These are phyloP conservation scores for Homarus gammarus DNA, from an alignment of 2,888 invertebrate species.

Conservation along the genomic window DNA sequence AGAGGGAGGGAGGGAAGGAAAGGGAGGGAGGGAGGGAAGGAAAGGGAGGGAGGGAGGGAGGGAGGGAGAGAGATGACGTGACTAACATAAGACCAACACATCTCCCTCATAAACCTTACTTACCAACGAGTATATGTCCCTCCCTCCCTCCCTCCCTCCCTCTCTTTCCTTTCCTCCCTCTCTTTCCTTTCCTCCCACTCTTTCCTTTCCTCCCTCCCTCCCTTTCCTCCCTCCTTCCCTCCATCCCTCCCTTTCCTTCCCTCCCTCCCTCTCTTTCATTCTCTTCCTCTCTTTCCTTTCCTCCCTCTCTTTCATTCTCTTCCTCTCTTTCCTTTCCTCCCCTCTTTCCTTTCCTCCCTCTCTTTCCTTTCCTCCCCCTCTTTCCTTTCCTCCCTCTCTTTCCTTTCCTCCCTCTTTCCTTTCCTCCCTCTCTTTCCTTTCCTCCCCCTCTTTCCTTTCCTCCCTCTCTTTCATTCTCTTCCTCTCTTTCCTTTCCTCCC, in stretches of 20 bases:
- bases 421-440: not conserved
- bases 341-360: too few relatives aligned
- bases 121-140: too few relatives aligned
- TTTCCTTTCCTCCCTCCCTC: too few relatives aligned
- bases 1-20: too few relatives aligned
- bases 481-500: not conserved
- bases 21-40: too few relatives aligned
- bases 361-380: too few relatives aligned
- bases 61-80: not conserved
- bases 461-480: not conserved
- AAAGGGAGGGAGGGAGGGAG: slow-evolving; percentile 17
- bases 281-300: slow-evolving; percentile 2
- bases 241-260: not conserved
- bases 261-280: slow-evolving; percentile 19
- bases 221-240: too few relatives aligned
- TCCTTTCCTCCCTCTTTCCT: slow-evolving; percentile 4
- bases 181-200: too few relatives aligned
- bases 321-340: not conserved
- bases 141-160: too few relatives aligned
- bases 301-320: not conserved
- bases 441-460: not conserved
- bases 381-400: not conserved
- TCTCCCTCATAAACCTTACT: too few relatives aligned
- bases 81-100: too few relatives aligned
- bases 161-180: too few relatives aligned